Conservation (phyloP, 2,888 invertebrate genomes). For the Nemoura dubitans region DNA sequence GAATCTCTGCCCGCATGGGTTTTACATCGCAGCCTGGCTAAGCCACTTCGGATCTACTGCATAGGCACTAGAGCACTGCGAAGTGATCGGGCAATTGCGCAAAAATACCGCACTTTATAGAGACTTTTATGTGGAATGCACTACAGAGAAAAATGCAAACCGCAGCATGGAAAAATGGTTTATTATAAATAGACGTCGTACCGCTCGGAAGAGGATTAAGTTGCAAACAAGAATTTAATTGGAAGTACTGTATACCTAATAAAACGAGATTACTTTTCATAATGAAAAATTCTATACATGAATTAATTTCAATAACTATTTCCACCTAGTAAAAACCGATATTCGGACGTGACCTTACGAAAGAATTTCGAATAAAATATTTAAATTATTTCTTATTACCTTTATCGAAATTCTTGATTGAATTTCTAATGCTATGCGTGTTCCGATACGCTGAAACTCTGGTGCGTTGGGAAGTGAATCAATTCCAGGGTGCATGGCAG, state of each 20-base stretch:
- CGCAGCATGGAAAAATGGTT: neutral
- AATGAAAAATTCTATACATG: neutral
- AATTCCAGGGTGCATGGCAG: too few species aligned
- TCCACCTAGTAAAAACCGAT: neutral
- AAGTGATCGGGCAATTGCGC: too few species aligned
- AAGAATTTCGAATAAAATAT: neutral
- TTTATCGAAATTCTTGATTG: too few species aligned
- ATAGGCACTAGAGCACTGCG: too few species aligned
- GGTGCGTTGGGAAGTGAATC: too few species aligned
- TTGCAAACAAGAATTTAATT: neutral
- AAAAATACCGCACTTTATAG: too few species aligned
- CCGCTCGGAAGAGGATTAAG: neutral
- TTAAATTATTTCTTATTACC: neutral
- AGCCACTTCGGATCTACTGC: too few species aligned
- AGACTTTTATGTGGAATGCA: neutral
- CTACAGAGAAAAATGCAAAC: neutral
- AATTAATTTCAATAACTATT: neutral
- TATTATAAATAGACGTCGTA: neutral
- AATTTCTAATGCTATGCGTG: too few species aligned
- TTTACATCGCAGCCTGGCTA: too few species aligned
- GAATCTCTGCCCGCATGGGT: neutral
- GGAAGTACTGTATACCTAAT: neutral
- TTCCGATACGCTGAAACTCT: too few species aligned
- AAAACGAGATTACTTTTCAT: neutral
- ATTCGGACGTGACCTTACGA: neutral